Evolutionary conservation across 2,797 vertebrate genomes (phyloP), one percentile per base, ranked within the genome.

Genomic region (Brotula barbata): DNA sequence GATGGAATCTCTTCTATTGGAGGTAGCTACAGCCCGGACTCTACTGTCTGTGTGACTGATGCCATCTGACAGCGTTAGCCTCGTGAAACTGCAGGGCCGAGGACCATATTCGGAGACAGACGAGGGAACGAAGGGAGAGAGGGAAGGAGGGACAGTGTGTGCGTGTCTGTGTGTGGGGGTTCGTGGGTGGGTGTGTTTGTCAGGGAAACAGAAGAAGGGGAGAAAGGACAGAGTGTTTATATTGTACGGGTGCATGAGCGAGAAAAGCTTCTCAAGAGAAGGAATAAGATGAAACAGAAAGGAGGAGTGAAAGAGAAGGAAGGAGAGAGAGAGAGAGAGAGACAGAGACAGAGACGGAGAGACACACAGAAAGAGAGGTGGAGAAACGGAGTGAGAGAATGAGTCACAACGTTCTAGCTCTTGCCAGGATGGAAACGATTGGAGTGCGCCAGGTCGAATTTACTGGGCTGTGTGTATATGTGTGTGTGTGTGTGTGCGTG

Each of bases 381-480:
- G 68, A 73, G 70, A 58, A 64, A 60, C 41, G 1, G 63, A 66
- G 72, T 14, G 59, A 75, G 68, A 73, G 78, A 84, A 74, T 89
- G 87, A 91, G 75, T 92, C 90, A 90, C 67, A 83, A 69, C 58
- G 16, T 65, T 55, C 33, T 16, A 75, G 60, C 17, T 58, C 36
- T 17, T 70, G 85, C 84, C 86, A 89, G 82, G 8, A 76, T 87
- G 87, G 85, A 89, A 89, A 89, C 53, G 62, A 79, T 60, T 64
- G n/a, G 58, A 58, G 44, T 58, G 57, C 82, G 77, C 85, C 85
- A 86, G 81, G 51, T 77, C 21, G 49, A 60, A 34, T 75, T 75
- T 56, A 76, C 33, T 70, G 59, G 46, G 49, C 39, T 53, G 61
- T 71, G 67, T 51, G 48, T 60, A 62, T 71, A 52, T 68, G 67